phyloP scores from a whole-genome alignment of 1,140 invertebrate genomes.

The Leptestheria dahalacensis region DNA sequence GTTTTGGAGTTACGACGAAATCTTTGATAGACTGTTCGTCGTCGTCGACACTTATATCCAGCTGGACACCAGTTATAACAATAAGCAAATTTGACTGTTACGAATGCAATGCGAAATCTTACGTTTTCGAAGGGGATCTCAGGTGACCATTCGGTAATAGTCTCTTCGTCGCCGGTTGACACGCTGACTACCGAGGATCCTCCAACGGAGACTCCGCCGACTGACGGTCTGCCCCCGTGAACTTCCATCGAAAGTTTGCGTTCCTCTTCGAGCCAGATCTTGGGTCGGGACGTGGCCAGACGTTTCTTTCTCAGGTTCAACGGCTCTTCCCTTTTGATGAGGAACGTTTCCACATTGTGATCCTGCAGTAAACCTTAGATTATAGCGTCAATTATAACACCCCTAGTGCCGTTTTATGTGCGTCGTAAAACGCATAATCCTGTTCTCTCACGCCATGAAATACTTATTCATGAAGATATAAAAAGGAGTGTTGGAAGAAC shows the following conservation, averaged over 20 bases:
- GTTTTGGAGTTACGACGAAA: background rate
- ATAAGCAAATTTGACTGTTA: background rate
- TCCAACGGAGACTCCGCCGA: constrained; percentile 2
- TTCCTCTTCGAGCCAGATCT: constrained; percentile 39
- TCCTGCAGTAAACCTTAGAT: constrained; percentile 35
- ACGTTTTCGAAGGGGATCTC: constrained; percentile 86
- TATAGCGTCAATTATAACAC: no score
- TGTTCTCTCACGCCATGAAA: no score
- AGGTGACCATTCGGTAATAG: constrained; percentile 65
- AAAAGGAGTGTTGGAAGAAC: no score
- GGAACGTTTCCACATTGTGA: constrained; percentile 73
- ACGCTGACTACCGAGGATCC: constrained; percentile 10
- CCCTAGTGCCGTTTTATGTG: no score
- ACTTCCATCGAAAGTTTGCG: constrained; percentile 8
- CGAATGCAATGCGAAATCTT: constrained; percentile 21
- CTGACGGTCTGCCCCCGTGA: background rate
- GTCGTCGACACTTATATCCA: constrained; percentile 34
- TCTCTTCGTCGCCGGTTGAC: constrained; percentile 47
- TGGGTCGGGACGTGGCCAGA: constrained; percentile 31
- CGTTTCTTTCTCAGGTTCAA: constrained; percentile 36
- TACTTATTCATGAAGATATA: no score
- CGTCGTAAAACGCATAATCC: no score
- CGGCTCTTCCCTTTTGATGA: constrained; percentile 74
- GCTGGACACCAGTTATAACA: constrained; percentile 23
- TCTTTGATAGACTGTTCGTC: constrained; percentile 10